Evolutionary conservation across 2,797 vertebrate genomes (phyloP).

Genomic region (Selene dorsalis): DNA sequence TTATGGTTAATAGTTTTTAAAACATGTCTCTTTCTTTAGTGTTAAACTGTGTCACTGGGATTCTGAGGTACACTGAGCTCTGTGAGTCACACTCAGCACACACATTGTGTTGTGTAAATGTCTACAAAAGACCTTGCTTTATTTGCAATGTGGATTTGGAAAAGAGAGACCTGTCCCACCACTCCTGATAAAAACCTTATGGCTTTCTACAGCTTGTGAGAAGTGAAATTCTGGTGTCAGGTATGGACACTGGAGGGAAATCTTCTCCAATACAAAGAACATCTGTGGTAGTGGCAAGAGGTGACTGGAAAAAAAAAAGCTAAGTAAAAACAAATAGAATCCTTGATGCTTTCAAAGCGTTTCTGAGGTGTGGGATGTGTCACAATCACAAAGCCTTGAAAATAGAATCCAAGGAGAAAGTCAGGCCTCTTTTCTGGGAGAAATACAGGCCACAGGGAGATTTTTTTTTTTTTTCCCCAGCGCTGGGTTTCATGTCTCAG

Average conservation of each 20-base stretch:
- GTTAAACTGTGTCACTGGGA: conserved; percentile 13
- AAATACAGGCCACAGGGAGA: conserved; percentile 11
- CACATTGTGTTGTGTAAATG: too few species aligned
- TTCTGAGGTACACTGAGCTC: too few species aligned
- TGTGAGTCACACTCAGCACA: too few species aligned
- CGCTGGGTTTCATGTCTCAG: conserved; percentile 42
- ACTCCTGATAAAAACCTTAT: background rate
- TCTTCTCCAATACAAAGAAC: conserved; percentile 20
- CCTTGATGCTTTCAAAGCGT: conserved; percentile 29
- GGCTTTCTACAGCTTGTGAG: conserved; percentile 5
- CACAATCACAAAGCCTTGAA: conserved; percentile 35
- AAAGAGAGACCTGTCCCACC: background rate
- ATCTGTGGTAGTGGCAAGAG: conserved; percentile 36
- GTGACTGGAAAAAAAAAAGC: conserved; percentile 34
- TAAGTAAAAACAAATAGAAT: conserved; percentile 44
- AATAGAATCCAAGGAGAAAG: conserved; percentile 49
- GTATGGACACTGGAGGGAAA: conserved; percentile 19
- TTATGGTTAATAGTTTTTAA: background rate
- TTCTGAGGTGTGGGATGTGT: conserved; percentile 25
- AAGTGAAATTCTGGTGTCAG: conserved; percentile 16
- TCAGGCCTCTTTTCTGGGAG: conserved; percentile 17
- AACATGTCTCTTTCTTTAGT: conserved; percentile 31
- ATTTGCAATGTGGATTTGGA: conserved; percentile 4
- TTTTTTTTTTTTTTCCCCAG: conserved; percentile 26
- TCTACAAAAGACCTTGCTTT: background rate